Conservation (phyloP, 2,888 invertebrate species). For the Sisyra terminalis region DNA sequence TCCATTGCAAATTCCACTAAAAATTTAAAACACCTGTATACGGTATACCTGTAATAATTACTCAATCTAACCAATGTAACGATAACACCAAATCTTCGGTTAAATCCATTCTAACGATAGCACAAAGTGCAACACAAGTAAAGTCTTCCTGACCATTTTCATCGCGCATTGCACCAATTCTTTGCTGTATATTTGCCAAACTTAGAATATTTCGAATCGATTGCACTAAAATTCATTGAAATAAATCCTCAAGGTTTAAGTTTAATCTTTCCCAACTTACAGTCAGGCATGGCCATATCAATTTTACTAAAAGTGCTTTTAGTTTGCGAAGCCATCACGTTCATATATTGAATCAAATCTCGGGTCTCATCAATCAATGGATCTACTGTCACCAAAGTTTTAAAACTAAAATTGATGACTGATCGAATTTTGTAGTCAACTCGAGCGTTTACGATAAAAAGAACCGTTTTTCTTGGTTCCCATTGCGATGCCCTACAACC, state of each 20-base stretch:
- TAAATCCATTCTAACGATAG: too few relatives aligned
- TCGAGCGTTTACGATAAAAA: constrained; percentile 54
- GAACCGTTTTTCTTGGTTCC: constrained; percentile 47
- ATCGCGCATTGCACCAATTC: neutral
- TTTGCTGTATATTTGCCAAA: neutral
- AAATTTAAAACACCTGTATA: too few relatives aligned
- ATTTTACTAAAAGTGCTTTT: constrained; percentile 21
- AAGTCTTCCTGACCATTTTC: too few relatives aligned
- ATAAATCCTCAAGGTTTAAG: neutral
- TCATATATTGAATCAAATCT: constrained; percentile 34
- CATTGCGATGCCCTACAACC: constrained; percentile 40
- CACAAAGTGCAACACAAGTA: too few relatives aligned
- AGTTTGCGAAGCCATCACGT: constrained; percentile 22
- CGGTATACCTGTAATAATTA: too few relatives aligned
- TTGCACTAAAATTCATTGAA: neutral
- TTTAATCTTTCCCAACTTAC: constrained; percentile 17
- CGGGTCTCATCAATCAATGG: constrained; percentile 47
- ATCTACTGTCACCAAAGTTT: constrained; percentile 56
- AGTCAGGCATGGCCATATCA: constrained; percentile 22
- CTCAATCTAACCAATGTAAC: too few relatives aligned
- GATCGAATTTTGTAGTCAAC: constrained; percentile 29
- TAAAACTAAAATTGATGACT: constrained; percentile 29
- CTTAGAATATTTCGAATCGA: neutral
- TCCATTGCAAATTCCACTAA: constrained; percentile 15
- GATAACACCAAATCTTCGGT: too few relatives aligned